Conservation (phyloP, 2,888 invertebrate genomes). For the Pilophorus perplexus region DNA sequence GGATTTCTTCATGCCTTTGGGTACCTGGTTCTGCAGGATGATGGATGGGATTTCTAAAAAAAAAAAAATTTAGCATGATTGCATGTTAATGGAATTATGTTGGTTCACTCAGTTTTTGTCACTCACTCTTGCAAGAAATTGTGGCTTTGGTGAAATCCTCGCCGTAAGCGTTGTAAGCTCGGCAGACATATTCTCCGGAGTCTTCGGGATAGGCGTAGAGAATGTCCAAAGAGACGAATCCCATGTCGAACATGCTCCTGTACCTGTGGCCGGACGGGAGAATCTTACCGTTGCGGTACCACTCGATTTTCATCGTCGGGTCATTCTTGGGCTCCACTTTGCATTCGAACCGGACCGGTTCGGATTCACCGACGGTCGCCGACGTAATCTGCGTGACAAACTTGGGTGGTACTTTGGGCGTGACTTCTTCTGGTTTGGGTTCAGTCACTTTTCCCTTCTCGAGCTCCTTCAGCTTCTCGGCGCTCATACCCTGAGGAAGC, state of each 20-base stretch:
- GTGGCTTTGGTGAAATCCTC: conserved; percentile 84
- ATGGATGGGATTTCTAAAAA: conserved; percentile 74
- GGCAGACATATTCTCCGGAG: conserved; percentile 89
- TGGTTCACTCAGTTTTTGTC: neutral
- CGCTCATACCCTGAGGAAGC: conserved; percentile 87
- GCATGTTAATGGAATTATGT: neutral
- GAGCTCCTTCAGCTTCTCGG: conserved; percentile 85
- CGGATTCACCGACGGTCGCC: conserved; percentile 83
- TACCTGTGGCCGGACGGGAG: conserved; percentile 89
- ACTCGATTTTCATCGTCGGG: conserved; percentile 65
- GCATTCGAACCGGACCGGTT: conserved; percentile 91
- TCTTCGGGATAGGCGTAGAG: conserved; percentile 91
- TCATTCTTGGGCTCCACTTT: conserved; percentile 93
- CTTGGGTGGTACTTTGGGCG: conserved; percentile 71
- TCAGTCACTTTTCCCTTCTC: conserved; percentile 78
- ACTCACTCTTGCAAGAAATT: conserved; percentile 65
- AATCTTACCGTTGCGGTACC: conserved; percentile 73
- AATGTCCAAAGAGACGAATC: conserved; percentile 88
- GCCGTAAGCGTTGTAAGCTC: conserved; percentile 86
- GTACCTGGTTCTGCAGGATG: conserved; percentile 88
- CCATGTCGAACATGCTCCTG: conserved; percentile 88
- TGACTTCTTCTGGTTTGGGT: conserved; percentile 65
- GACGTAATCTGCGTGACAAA: conserved; percentile 83
- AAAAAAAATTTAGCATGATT: conserved; percentile 50
- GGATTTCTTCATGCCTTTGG: conserved; percentile 87